These are phyloP conservation scores for Odobenus rosmarus DNA, from an alignment of 2,113 vertebrate species.

Conservation along the genomic window DNA sequence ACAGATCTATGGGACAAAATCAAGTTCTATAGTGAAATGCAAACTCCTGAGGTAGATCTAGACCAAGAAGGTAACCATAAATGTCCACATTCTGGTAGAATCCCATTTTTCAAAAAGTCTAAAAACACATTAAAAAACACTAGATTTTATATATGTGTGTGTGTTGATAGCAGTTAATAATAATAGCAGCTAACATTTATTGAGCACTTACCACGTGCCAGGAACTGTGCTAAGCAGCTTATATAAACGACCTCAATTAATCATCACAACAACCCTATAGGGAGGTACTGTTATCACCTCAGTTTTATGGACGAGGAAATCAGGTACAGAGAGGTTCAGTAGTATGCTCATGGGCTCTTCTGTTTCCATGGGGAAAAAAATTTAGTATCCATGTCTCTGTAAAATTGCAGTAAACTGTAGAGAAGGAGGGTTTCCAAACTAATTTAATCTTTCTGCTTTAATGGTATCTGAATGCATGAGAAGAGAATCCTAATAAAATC, in stretches of 20 bases:
- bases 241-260: background rate
- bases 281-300: background rate
- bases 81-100: constrained; percentile 46
- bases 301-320: background rate
- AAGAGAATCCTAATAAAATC: constrained; percentile 6
- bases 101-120: constrained; percentile 52
- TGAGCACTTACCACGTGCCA: constrained; percentile 43
- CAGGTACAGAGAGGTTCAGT: background rate
- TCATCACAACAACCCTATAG: background rate
- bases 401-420: background rate
- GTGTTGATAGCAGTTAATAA: background rate
- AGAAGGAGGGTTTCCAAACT: constrained; percentile 28
- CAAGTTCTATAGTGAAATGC: background rate
- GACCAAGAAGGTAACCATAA: background rate
- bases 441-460: constrained; percentile 32
- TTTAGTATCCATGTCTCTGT: background rate
- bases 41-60: constrained; percentile 2
- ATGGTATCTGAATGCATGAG: background rate
- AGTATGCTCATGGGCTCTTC: background rate
- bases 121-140: constrained; percentile 31
- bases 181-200: background rate
- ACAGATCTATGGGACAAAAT: constrained; percentile 7
- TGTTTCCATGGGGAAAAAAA: background rate
- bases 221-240: constrained; percentile 42
- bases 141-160: background rate